Conservation (phyloP, 64 coral and sea anemone species). For the Stylophora pistillata region DNA sequence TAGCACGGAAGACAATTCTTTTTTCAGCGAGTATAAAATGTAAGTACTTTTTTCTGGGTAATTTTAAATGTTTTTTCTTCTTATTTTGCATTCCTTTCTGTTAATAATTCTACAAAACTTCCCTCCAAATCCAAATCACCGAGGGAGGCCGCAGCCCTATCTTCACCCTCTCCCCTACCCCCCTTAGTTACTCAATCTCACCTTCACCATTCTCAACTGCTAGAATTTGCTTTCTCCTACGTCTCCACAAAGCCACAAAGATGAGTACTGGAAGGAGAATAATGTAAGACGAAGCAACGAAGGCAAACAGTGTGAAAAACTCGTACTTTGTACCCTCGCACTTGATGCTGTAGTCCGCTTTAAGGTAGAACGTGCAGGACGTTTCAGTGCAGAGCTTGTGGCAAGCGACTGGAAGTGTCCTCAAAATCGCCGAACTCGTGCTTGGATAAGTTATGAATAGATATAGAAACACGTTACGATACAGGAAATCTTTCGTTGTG, state of each 20-base stretch:
- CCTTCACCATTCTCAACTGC: background rate
- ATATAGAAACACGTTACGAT: conserved; percentile 61
- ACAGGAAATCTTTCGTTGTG: conserved; percentile 44
- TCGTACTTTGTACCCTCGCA: conserved; percentile 44
- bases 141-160: too few relatives aligned
- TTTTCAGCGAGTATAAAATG: too few relatives aligned
- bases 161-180: too few relatives aligned
- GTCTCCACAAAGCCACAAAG: conserved; percentile 4
- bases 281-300: background rate
- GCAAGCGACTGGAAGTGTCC: conserved; percentile 52
- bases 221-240: background rate
- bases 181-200: too few relatives aligned
- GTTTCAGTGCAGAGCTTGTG: conserved; percentile 49
- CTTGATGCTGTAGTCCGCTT: conserved; percentile 59
- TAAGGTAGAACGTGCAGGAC: conserved; percentile 42
- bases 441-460: conserved; percentile 67
- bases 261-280: background rate
- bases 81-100: too few relatives aligned
- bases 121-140: too few relatives aligned
- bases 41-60: too few relatives aligned
- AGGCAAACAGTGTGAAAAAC: conserved; percentile 22
- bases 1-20: too few relatives aligned
- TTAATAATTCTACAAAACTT: too few relatives aligned
- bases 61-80: too few relatives aligned
- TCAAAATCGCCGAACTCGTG: conserved; percentile 57